These are phyloP conservation scores for Sebastolobus alascanus DNA, from an alignment of 2,797 vertebrate species.

Conservation along the genomic window DNA sequence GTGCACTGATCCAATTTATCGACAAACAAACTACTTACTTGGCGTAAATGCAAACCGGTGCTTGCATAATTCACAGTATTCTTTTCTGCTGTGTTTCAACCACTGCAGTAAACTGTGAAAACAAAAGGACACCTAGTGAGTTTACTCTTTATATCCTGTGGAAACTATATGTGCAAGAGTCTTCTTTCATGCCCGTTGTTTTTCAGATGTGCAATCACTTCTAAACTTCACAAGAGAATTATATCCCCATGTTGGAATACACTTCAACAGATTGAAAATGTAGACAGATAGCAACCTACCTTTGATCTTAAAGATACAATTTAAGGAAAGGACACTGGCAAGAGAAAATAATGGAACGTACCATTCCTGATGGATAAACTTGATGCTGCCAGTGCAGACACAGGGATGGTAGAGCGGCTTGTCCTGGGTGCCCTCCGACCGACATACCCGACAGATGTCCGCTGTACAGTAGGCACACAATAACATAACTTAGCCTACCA, in stretches of 20 bases:
- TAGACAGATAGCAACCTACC: background rate
- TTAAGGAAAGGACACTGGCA: background rate
- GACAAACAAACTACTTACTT: conserved; percentile 88
- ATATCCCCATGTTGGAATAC: background rate
- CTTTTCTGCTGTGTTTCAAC: conserved; percentile 99
- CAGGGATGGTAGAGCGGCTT: conserved; percentile 98
- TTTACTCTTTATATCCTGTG: background rate
- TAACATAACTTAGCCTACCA: background rate
- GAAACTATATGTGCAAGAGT: background rate
- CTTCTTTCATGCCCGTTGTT: background rate
- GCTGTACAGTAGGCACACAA: conserved; percentile 65
- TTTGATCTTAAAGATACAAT: background rate
- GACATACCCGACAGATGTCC: conserved; percentile 97
- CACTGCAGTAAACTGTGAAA: conserved; percentile 95
- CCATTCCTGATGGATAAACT: conserved; percentile 99
- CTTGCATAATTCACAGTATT: conserved; percentile 99
- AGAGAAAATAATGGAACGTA: conserved; percentile 70
- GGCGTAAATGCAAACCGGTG: conserved; percentile 99
- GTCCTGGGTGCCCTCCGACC: conserved; percentile 95
- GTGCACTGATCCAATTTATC: background rate
- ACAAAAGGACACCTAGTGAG: conserved; percentile 3
- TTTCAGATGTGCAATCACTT: background rate
- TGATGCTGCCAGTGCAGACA: conserved; percentile 99
- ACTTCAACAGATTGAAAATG: background rate
- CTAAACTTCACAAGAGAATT: background rate